A percentile compares a stretch with the other conserved stretches of the same genome.
phyloP scores from a whole-genome alignment of 2,113 vertebrate genomes.

The Centropristis striata region DNA sequence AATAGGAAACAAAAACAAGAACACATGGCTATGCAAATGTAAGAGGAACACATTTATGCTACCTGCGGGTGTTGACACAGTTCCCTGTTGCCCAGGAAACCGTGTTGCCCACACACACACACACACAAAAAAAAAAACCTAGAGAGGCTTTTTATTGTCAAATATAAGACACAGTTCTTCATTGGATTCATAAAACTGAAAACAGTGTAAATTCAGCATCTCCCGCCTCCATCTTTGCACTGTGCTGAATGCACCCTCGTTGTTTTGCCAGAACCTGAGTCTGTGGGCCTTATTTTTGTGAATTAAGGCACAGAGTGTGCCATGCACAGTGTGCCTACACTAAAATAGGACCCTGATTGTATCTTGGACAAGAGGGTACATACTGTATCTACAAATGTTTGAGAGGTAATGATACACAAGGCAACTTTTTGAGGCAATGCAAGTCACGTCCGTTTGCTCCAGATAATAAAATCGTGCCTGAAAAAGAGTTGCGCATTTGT shows the following conservation, averaged over 20 bases:
- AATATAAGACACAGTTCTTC: slow-evolving; percentile 41
- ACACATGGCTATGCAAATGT: slow-evolving; percentile 35
- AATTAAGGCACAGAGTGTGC: slow-evolving; percentile 41
- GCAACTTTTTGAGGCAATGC: slow-evolving; percentile 47
- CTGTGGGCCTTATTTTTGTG: slow-evolving; percentile 28
- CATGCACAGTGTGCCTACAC: slow-evolving; percentile 23
- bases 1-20: slow-evolving; percentile 21
- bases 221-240: background rate
- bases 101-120: slow-evolving; percentile 9
- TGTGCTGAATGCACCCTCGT: slow-evolving; percentile 1
- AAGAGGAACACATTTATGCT: slow-evolving; percentile 61
- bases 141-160: slow-evolving; percentile 42
- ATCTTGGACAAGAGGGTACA: slow-evolving; percentile 7
- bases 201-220: slow-evolving; percentile 36
- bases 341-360: slow-evolving; percentile 37
- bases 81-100: slow-evolving; percentile 56
- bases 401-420: slow-evolving; percentile 53
- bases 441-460: background rate
- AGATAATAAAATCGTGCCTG: background rate
- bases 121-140: slow-evolving; percentile 1
- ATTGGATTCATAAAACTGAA: slow-evolving; percentile 38
- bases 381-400: slow-evolving; percentile 12
- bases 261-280: slow-evolving; percentile 67
- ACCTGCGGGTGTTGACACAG: slow-evolving; percentile 49
- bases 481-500: slow-evolving; percentile 10